Evolutionary conservation across 2,113 vertebrate genomes (phyloP).

Genomic region (Myanophis thanlyinensis): DNA sequence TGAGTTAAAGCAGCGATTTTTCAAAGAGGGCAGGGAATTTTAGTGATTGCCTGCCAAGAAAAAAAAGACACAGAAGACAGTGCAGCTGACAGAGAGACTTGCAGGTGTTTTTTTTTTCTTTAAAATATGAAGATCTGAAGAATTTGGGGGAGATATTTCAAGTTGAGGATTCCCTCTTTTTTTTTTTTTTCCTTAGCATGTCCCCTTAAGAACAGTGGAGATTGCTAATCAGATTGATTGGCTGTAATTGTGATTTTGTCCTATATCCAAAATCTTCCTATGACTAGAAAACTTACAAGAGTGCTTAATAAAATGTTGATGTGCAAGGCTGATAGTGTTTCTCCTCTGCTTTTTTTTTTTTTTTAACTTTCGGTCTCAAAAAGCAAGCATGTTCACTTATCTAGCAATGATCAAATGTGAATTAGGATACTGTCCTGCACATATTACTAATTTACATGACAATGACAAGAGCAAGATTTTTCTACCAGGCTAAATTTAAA

Average conservation of each 20-base stretch:
- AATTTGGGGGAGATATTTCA: not conserved
- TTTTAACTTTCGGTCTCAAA: not conserved
- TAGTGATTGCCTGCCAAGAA: not conserved
- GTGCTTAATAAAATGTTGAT: constrained; percentile 30
- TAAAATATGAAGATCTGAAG: not conserved
- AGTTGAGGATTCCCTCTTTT: not conserved
- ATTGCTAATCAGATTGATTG: not conserved
- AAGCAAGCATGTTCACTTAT: not conserved
- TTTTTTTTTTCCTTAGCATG: not conserved
- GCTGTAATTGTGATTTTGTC: not conserved
- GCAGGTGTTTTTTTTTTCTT: not conserved
- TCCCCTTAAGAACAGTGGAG: not conserved
- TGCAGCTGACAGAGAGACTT: not conserved
- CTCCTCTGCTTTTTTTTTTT: not conserved
- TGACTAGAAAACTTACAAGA: constrained; percentile 10
- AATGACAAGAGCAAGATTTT: constrained; percentile 18
- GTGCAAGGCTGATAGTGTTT: constrained; percentile 17
- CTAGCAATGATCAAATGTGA: not conserved
- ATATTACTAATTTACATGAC: not conserved
- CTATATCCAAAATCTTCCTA: not conserved
- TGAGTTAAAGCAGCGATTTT: not conserved
- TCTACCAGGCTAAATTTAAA: not conserved
- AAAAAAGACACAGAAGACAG: not conserved
- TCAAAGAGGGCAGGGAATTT: not conserved
- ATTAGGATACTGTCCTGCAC: not conserved